Evolutionary conservation across 2,797 vertebrate genomes (phyloP), one percentile per base, ranked within the genome.

Genomic region (Leucoraja ocellata): DNA sequence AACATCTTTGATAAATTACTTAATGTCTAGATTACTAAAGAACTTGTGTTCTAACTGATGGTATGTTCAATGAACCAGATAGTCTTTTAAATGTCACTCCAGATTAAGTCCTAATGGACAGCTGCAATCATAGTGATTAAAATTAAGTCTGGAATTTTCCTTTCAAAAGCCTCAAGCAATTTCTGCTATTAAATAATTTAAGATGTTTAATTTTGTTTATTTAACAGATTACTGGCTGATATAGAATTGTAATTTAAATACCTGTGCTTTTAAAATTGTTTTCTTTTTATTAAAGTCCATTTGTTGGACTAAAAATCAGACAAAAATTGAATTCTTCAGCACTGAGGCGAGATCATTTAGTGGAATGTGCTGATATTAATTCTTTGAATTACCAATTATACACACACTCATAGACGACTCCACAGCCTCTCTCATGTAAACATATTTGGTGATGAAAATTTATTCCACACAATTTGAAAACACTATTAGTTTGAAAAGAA

Each of bases 11-110:
- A 74, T 91, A 46, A 94, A 95, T 94, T 74, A 94, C 13, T 93
- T 94, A 93, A 93, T 94, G 61, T 94, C 94, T 95, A 93, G 68
- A 94, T 94, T 93, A 77, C 88, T 94, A 93, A 94, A 73, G 94
- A 94, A 93, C 94, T 94, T 93, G 84, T 93, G 84, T 95, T 93
- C 94, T 93, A 94, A 94, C 93, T 95, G 93, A 94, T 93, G 83
- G 18, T 93, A 83, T 94, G 81, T 94, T 94, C 94, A 95, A 91
- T 76, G 79, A 93, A 94, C 78, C 14, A 94, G 93, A 94, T 94
- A 94, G 83, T 73, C 93, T 94, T 94, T 84, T 1, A 94, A 54
- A 94, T 95, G 93, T 94, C 88, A 39, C n/a, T 73, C 5, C 68
- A 73, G 68, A 74, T 91, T 74, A 91, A 73, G 32, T 73, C 32